Percentiles rank a stretch among this genome's conserved stretches.
Evolutionary conservation across 2,113 vertebrate species (phyloP).

Genomic region (Tragelaphus imberbis): DNA sequence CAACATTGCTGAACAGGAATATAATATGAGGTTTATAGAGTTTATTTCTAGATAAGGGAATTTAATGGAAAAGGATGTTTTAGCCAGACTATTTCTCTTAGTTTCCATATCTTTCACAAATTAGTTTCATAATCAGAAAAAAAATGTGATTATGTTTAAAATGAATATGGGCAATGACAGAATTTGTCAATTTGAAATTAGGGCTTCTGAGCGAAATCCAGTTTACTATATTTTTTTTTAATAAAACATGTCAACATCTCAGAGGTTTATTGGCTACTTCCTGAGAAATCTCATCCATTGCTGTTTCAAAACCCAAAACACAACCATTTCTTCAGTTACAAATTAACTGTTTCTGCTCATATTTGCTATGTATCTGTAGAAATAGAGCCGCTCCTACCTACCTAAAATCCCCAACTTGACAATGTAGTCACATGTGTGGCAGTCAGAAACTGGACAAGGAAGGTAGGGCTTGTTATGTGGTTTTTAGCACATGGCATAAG

Average conservation of each 20-base stretch:
- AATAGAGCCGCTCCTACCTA: not conserved
- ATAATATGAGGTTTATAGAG: not conserved
- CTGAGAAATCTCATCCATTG: not conserved
- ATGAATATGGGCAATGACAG: not conserved
- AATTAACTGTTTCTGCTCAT: not conserved
- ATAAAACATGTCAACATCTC: not conserved
- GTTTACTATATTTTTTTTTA: not conserved
- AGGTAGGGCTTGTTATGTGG: fast-evolving
- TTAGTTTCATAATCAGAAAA: not conserved
- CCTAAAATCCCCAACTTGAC: not conserved
- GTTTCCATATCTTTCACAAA: not conserved
- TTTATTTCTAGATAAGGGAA: not conserved
- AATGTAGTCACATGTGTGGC: not conserved
- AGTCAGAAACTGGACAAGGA: not conserved
- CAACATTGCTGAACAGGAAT: not conserved
- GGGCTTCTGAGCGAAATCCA: not conserved
- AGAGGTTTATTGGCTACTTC: not conserved
- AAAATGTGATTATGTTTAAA: not conserved
- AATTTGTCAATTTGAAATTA: not conserved
- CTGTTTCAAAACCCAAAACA: not conserved
- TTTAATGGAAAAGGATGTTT: not conserved
- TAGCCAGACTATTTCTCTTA: not conserved
- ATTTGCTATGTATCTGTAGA: not conserved
- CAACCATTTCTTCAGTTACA: not conserved
- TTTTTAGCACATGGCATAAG: not conserved